Percentiles rank a stretch among this genome's conserved stretches.
Conservation (phyloP, 1,140 invertebrate species). For the Onthophagus taurus region DNA sequence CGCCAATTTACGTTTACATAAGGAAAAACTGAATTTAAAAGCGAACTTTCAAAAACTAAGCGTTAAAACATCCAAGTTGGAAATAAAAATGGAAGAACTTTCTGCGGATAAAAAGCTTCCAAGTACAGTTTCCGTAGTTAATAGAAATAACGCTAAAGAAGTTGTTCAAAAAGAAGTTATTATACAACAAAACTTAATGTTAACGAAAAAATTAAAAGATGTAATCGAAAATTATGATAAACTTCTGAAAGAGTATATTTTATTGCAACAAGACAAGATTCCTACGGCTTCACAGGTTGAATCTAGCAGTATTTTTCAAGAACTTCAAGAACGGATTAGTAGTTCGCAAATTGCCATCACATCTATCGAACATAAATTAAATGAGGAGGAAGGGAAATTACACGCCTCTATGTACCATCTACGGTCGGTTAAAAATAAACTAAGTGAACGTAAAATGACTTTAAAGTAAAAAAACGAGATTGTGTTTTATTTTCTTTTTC, state of each 20-base stretch:
- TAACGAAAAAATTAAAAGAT: slow-evolving; percentile 4
- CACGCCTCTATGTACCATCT: slow-evolving; percentile 5
- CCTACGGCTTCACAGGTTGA: neutral
- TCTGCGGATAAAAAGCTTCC: neutral
- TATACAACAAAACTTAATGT: slow-evolving; percentile 6
- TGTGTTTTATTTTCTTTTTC: too few species aligned
- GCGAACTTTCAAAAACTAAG: slow-evolving; percentile 2
- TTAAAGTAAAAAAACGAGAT: too few species aligned
- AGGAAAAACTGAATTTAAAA: slow-evolving; percentile 7
- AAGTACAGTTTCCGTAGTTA: neutral
- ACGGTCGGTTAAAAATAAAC: slow-evolving; percentile 2
- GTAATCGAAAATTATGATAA: slow-evolving; percentile 2
- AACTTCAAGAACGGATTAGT: neutral
- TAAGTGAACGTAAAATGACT: too few species aligned
- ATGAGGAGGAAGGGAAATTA: slow-evolving; percentile 10
- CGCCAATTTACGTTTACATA: slow-evolving; percentile 7
- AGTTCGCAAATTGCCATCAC: neutral
- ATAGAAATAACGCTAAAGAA: neutral
- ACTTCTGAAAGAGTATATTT: neutral
- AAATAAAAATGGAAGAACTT: slow-evolving; percentile 5
- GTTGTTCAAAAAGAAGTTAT: too few species aligned
- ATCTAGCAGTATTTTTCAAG: slow-evolving; percentile 5
- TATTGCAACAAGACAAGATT: slow-evolving; percentile 5
- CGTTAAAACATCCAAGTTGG: slow-evolving; percentile 7
- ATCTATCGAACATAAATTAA: slow-evolving; percentile 5